Conservation (phyloP, 2,113 vertebrate species). For the Phycodurus eques region DNA sequence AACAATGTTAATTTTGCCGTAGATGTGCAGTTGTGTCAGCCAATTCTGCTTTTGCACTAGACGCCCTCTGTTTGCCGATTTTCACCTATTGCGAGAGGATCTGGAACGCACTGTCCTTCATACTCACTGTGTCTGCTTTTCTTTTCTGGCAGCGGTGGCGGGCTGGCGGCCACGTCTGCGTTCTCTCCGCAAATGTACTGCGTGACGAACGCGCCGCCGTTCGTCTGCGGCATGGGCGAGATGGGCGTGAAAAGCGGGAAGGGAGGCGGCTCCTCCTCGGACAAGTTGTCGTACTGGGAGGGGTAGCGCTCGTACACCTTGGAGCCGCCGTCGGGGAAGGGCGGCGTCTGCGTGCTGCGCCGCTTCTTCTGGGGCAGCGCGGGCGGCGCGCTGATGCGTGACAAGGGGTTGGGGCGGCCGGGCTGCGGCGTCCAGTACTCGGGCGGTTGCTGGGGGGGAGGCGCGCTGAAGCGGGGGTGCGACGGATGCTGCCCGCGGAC, state of each 20-base stretch:
- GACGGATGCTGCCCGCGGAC: slow-evolving; percentile 74
- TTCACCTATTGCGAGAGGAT: too few species aligned
- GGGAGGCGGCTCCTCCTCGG: slow-evolving; percentile 81
- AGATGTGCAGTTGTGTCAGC: too few species aligned
- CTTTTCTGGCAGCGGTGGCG: slow-evolving; percentile 94
- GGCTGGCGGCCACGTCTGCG: slow-evolving; percentile 78
- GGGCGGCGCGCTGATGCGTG: slow-evolving; percentile 77
- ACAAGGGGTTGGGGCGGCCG: slow-evolving; percentile 51
- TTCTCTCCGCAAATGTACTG: slow-evolving; percentile 75
- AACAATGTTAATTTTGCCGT: too few species aligned
- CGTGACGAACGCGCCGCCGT: slow-evolving; percentile 74
- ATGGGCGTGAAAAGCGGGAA: slow-evolving; percentile 81
- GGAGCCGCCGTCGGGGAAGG: slow-evolving; percentile 70
- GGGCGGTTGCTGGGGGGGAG: slow-evolving; percentile 44
- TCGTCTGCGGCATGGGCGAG: slow-evolving; percentile 82
- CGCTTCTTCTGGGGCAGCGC: slow-evolving; percentile 94
- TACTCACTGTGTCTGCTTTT: slow-evolving; percentile 94
- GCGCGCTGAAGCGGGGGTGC: slow-evolving; percentile 77
- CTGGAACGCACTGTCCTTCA: neutral
- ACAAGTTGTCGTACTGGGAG: slow-evolving; percentile 92
- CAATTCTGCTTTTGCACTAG: too few species aligned
- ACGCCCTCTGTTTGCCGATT: too few species aligned
- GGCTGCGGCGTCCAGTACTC: slow-evolving; percentile 64
- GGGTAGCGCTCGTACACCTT: slow-evolving; percentile 85
- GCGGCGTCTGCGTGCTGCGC: slow-evolving; percentile 77